Percentiles rank a stretch among this genome's conserved stretches.
Conservation (phyloP, 2,888 invertebrate species). For the Himalopsyche japonica region DNA sequence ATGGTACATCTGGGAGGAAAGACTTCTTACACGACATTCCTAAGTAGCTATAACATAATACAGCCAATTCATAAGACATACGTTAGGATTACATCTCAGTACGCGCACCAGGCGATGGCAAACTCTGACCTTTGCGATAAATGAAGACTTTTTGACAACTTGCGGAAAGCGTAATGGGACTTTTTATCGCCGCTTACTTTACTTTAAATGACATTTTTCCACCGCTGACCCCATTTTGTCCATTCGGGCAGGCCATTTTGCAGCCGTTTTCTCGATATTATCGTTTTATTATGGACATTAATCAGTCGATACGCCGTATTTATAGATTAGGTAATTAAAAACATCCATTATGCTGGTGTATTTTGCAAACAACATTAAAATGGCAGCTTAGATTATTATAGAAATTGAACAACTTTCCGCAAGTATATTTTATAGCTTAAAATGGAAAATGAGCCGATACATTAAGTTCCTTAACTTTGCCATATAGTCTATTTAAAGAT, state of each 20-base stretch:
- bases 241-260: not conserved
- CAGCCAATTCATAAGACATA: too few relatives aligned
- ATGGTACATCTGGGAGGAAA: too few relatives aligned
- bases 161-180: not conserved
- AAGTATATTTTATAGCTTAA: not conserved
- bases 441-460: not conserved
- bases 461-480: not conserved
- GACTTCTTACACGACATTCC: too few relatives aligned
- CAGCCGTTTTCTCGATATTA: not conserved
- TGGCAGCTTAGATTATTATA: not conserved
- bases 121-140: not conserved
- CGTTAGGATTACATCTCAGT: not conserved
- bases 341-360: not conserved
- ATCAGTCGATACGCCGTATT: not conserved
- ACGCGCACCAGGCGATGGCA: not conserved
- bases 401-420: not conserved
- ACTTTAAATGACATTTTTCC: not conserved
- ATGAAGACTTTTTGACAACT: not conserved
- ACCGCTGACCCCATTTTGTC: not conserved
- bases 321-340: not conserved
- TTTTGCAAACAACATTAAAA: not conserved
- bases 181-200: not conserved
- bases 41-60: too few relatives aligned
- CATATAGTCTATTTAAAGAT: too few relatives aligned
- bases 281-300: not conserved